phyloP scores from a whole-genome alignment of 2,113 vertebrate genomes.

The Perca fluviatilis region DNA sequence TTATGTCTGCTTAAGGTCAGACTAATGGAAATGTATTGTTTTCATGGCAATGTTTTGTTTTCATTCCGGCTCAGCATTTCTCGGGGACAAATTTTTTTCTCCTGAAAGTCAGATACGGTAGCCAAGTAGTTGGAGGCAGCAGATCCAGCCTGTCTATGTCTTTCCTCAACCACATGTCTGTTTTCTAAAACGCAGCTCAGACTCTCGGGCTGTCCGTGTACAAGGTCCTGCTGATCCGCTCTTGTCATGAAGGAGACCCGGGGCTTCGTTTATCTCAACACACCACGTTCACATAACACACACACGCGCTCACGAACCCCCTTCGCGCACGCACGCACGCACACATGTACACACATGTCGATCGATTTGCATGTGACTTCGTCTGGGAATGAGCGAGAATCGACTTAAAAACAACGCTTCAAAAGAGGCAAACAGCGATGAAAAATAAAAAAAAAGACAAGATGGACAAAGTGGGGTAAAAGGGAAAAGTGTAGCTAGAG shows the following conservation, averaged over 20 bases:
- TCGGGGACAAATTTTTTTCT: constrained; percentile 28
- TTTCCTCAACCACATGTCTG: constrained; percentile 48
- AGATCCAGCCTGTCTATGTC: constrained; percentile 50
- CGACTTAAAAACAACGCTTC: constrained; percentile 80
- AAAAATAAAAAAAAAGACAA: constrained; percentile 74
- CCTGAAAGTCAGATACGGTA: constrained; percentile 61
- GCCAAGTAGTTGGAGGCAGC: constrained; percentile 66
- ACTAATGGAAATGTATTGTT: constrained; percentile 23
- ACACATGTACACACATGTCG: constrained; percentile 65
- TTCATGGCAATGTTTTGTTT: constrained; percentile 58
- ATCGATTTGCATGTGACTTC: constrained; percentile 88
- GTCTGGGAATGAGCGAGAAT: constrained; percentile 83
- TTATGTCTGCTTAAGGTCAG: constrained; percentile 57
- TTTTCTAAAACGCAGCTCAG: constrained; percentile 59
- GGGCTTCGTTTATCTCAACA: constrained; percentile 79
- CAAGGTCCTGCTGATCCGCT: constrained; percentile 79
- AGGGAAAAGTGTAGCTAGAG: constrained; percentile 75
- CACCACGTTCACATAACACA: constrained; percentile 72
- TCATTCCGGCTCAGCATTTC: constrained; percentile 55
- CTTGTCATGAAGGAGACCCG: constrained; percentile 83
- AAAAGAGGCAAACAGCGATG: constrained; percentile 75
- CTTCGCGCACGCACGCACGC: constrained; percentile 53
- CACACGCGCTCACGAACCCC: constrained; percentile 50
- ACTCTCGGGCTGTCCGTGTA: constrained; percentile 68
- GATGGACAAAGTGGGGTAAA: constrained; percentile 78